Evolutionary conservation across 1,140 invertebrate genomes (phyloP), one percentile per base, ranked within the genome.

Genomic region (Goniozus legneri): DNA sequence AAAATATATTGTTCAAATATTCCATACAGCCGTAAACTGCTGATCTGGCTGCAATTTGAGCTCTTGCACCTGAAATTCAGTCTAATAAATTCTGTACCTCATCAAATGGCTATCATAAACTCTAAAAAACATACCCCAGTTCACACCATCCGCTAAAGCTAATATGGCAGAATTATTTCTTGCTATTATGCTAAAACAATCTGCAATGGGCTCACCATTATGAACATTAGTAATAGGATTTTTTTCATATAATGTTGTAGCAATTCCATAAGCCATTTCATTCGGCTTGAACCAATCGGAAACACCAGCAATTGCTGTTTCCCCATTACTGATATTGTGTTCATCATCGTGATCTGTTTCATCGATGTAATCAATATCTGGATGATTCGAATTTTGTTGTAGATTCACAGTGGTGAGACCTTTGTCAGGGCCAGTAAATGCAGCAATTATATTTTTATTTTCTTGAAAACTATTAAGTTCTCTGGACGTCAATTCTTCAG

Each of bases 101-200:
- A 6, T 27, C 4, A 27, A 4, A 6, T 10, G 4, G 10, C 10
- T 6, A 10, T 27, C 10, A 3, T 7, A 31, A 20, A 24, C 41
- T 40, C 13, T 41, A n/a, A 22, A 35, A 24, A 35, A 37, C 66
- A 83, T 80, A 72, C 92, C 92, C 92, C 92, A 95, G 76, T 96
- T 95, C 0, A 95, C 92, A 27, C 93, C 92, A 79, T 95, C 92
- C 10, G 91, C 93, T 35, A 96, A 78, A 22, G 88, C 85, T 59
- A 95, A 75, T 47, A 94, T 82, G 3, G 87, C 85, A 50, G 85
- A 89, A 70, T 94, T 89, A 34, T 81, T 80, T 31, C 91, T 77
- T 3, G 88, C 83, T 52, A 90, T 84, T 32, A 95, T 77, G 2
- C 87, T 92, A 78, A 91, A 95, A 58, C 90, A 88, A 76, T 95